A percentile compares a stretch with the other conserved stretches of the same genome.
These are phyloP conservation scores for Aleiodes leptofemur DNA, from an alignment of 2,888 invertebrate genomes.

Conservation along the genomic window DNA sequence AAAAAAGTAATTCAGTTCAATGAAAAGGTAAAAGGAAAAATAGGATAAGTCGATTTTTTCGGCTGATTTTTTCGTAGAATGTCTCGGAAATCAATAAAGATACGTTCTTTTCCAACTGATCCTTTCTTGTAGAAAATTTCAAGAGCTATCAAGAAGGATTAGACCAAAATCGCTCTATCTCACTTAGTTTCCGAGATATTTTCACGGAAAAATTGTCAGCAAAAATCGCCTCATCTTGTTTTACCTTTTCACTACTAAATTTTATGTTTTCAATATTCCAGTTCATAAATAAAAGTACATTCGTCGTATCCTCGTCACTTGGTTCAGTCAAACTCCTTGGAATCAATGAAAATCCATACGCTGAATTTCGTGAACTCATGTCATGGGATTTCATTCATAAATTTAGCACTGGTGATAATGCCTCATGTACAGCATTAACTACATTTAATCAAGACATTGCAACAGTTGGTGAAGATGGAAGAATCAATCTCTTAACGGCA, in stretches of 20 bases:
- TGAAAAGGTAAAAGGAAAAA: no score
- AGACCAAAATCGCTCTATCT: no score
- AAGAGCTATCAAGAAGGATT: no score
- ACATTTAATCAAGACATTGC: constrained; percentile 87
- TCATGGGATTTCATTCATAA: constrained; percentile 83
- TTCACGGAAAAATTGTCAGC: neutral
- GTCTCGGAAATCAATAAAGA: no score
- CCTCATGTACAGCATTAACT: constrained; percentile 87
- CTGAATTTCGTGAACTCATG: constrained; percentile 79
- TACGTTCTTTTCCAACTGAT: no score
- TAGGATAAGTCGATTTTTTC: no score
- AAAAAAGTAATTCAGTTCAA: no score
- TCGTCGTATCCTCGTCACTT: constrained; percentile 79
- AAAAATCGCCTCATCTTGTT: neutral
- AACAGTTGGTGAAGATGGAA: constrained; percentile 91
- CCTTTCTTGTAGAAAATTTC: no score
- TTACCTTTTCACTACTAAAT: no score
- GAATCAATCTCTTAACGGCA: constrained; percentile 78
- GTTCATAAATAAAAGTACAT: constrained; percentile 82
- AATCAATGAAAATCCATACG: constrained; percentile 79
- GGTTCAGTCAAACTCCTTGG: constrained; percentile 83
- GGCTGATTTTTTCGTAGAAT: no score
- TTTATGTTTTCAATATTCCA: constrained; percentile 62
- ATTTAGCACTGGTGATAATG: constrained; percentile 76
- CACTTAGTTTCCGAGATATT: neutral